A percentile compares a stretch with the other conserved stretches of the same genome.
Conservation (phyloP, 1,140 invertebrate species). For the Drosophila pectinifera region DNA sequence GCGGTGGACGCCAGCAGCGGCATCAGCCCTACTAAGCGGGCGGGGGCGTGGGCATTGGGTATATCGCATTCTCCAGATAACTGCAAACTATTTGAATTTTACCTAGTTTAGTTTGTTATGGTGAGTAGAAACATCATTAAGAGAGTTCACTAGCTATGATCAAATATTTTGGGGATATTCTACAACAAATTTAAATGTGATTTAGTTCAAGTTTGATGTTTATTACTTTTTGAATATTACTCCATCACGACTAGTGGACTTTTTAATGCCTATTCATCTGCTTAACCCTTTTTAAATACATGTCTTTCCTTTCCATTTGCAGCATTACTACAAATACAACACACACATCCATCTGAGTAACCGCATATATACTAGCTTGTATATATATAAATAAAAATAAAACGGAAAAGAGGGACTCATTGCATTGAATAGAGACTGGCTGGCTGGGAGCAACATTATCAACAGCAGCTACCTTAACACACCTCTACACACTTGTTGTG, state of each 20-base stretch:
- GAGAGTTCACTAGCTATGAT: too few species aligned
- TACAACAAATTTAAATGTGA: too few species aligned
- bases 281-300: neutral
- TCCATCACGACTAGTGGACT: neutral
- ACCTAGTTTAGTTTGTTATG: slow-evolving; percentile 84
- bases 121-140: slow-evolving; percentile 40
- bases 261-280: neutral
- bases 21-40: slow-evolving; percentile 84
- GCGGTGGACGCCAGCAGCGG: slow-evolving; percentile 83
- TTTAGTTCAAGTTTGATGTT: too few species aligned
- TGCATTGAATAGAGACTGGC: slow-evolving; percentile 51
- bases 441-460: slow-evolving; percentile 35
- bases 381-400: slow-evolving; percentile 41
- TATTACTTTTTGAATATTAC: too few species aligned
- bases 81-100: slow-evolving; percentile 83
- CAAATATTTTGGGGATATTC: too few species aligned
- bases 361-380: slow-evolving; percentile 38
- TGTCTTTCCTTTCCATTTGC: slow-evolving; percentile 2
- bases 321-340: slow-evolving; percentile 60
- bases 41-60: slow-evolving; percentile 34
- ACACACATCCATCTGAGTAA: slow-evolving; percentile 36
- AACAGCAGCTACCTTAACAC: slow-evolving; percentile 34
- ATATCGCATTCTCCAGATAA: slow-evolving; percentile 68
- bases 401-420: slow-evolving; percentile 52
- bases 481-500: slow-evolving; percentile 66